These are phyloP conservation scores for Alca torda DNA, from an alignment of 2,797 vertebrate species.

Conservation along the genomic window DNA sequence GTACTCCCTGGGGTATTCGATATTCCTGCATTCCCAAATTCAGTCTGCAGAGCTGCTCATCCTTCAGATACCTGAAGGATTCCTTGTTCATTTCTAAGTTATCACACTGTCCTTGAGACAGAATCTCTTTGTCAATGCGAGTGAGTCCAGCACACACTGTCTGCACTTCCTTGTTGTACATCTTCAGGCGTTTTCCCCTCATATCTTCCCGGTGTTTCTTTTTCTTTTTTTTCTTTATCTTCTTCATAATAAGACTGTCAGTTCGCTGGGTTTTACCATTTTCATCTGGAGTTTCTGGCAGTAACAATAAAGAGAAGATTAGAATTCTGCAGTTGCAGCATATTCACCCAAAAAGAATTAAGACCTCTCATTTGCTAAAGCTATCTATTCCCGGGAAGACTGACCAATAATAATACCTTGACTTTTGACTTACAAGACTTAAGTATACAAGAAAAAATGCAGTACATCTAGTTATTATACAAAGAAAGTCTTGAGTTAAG, in stretches of 20 bases:
- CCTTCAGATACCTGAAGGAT: slow-evolving; percentile 79
- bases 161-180: slow-evolving; percentile 93
- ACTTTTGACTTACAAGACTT: background rate
- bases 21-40: slow-evolving; percentile 77
- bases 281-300: slow-evolving; percentile 85
- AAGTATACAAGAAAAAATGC: background rate
- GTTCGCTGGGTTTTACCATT: slow-evolving; percentile 86
- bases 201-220: slow-evolving; percentile 91
- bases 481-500: background rate
- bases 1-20: slow-evolving; percentile 82
- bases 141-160: slow-evolving; percentile 84
- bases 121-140: slow-evolving; percentile 73
- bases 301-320: slow-evolving; percentile 70
- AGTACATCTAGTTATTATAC: background rate
- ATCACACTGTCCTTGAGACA: slow-evolving; percentile 76
- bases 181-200: slow-evolving; percentile 83
- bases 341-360: background rate
- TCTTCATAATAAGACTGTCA: slow-evolving; percentile 88
- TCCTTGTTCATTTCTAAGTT: slow-evolving; percentile 74
- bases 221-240: slow-evolving; percentile 95
- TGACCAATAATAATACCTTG: background rate
- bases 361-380: background rate
- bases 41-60: slow-evolving; percentile 78
- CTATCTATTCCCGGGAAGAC: background rate
- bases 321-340: slow-evolving; percentile 38